Conservation (phyloP, 2,888 invertebrate species). For the Xylocampa areola region DNA sequence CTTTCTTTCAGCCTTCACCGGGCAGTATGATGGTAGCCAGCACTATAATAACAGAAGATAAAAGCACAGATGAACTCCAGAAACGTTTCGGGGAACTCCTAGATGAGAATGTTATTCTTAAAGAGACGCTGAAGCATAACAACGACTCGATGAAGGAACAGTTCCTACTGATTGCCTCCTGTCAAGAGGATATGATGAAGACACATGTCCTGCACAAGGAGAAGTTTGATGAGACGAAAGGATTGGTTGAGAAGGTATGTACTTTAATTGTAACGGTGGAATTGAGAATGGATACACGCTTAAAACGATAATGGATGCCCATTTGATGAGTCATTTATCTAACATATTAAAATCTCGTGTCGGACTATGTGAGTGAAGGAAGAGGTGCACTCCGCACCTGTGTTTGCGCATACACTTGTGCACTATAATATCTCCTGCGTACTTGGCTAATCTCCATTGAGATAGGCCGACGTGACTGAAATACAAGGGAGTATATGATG, state of each 20-base stretch:
- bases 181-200: constrained; percentile 91
- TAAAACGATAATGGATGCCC: constrained; percentile 1
- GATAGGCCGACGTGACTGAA: too few relatives aligned
- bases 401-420: too few relatives aligned
- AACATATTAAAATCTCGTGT: too few relatives aligned
- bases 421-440: too few relatives aligned
- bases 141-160: constrained; percentile 92
- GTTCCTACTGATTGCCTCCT: constrained; percentile 90
- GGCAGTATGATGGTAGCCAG: constrained; percentile 85
- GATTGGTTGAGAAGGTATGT: constrained; percentile 87
- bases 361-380: too few relatives aligned
- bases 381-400: too few relatives aligned
- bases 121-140: constrained; percentile 91
- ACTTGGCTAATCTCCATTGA: too few relatives aligned
- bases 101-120: constrained; percentile 89
- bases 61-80: constrained; percentile 83
- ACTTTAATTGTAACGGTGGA: too few relatives aligned
- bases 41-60: constrained; percentile 80
- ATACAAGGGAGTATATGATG: too few relatives aligned
- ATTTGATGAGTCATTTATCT: too few relatives aligned
- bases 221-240: constrained; percentile 92
- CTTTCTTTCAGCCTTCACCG: constrained; percentile 78
- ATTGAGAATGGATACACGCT: too few relatives aligned
- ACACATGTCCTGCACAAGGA: constrained; percentile 91
- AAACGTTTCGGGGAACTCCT: constrained; percentile 87